These are phyloP conservation scores for Lordiphosa clarofinis DNA, from an alignment of 1,140 invertebrate species.

Conservation along the genomic window DNA sequence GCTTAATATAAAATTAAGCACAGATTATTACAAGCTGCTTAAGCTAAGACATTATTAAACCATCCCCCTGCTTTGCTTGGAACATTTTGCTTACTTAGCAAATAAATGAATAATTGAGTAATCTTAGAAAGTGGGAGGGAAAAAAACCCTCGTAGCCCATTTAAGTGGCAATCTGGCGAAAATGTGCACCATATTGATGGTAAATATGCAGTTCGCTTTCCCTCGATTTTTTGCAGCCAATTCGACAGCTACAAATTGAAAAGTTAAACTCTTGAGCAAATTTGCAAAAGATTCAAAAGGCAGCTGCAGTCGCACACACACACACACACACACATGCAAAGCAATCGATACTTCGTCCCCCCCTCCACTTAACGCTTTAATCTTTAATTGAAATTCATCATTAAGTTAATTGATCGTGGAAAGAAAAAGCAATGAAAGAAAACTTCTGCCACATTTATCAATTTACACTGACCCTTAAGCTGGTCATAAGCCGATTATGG, in stretches of 20 bases:
- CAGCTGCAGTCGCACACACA: conserved; percentile 11
- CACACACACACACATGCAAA: conserved; percentile 13
- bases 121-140: not conserved
- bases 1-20: too few species aligned
- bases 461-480: conserved; percentile 38
- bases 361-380: conserved; percentile 19
- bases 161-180: conserved; percentile 22
- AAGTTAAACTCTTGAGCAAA: conserved; percentile 49
- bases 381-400: conserved; percentile 54
- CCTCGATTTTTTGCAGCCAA: not conserved
- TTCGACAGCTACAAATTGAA: conserved; percentile 57
- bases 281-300: conserved; percentile 35
- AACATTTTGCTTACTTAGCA: conserved; percentile 10
- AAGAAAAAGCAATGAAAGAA: not conserved
- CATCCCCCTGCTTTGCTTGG: conserved; percentile 6
- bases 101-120: conserved; percentile 56
- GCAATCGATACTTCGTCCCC: conserved; percentile 10
- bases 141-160: too few species aligned
- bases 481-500: conserved; percentile 64
- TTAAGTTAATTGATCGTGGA: conserved; percentile 53
- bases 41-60: not conserved
- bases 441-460: conserved; percentile 45
- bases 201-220: conserved; percentile 39
- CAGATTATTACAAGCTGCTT: not conserved
- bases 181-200: conserved; percentile 42